These are phyloP conservation scores for Telenomus remus DNA, from an alignment of 1,140 invertebrate genomes.

Conservation along the genomic window DNA sequence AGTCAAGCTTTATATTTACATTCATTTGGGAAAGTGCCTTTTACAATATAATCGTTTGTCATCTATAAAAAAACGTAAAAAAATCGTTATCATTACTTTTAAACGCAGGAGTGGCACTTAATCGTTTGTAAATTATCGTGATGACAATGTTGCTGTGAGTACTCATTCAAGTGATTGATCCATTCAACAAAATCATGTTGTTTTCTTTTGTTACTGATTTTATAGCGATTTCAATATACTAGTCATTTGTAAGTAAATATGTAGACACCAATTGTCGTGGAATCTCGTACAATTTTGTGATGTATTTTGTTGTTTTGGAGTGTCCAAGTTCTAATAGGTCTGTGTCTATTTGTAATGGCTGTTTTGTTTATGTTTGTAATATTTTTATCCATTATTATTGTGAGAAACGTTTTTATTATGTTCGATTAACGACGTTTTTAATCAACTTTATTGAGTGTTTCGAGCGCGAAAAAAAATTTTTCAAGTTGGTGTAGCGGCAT, in stretches of 20 bases:
- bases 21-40: slow-evolving; percentile 37
- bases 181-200: no score
- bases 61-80: slow-evolving; percentile 2
- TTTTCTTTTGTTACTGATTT: slow-evolving; percentile 7
- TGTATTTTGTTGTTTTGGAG: slow-evolving; percentile 29
- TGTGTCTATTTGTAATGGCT: slow-evolving; percentile 38
- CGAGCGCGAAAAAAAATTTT: slow-evolving; percentile 32
- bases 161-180: slow-evolving; percentile 10
- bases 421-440: no score
- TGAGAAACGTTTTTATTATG: slow-evolving; percentile 7
- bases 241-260: no score
- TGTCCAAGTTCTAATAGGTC: slow-evolving; percentile 20
- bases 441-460: slow-evolving; percentile 35
- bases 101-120: slow-evolving; percentile 22
- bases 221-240: not conserved
- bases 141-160: slow-evolving; percentile 21
- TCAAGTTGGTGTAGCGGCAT: slow-evolving; percentile 46
- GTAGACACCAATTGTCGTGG: no score
- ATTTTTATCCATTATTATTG: not conserved
- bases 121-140: slow-evolving; percentile 16
- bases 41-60: slow-evolving; percentile 10
- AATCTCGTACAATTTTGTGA: slow-evolving; percentile 19
- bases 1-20: slow-evolving; percentile 23
- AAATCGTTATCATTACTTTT: slow-evolving; percentile 10
- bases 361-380: slow-evolving; percentile 19